These are phyloP conservation scores for Lates japonicus DNA, from an alignment of 2,797 vertebrate species.

Conservation along the genomic window DNA sequence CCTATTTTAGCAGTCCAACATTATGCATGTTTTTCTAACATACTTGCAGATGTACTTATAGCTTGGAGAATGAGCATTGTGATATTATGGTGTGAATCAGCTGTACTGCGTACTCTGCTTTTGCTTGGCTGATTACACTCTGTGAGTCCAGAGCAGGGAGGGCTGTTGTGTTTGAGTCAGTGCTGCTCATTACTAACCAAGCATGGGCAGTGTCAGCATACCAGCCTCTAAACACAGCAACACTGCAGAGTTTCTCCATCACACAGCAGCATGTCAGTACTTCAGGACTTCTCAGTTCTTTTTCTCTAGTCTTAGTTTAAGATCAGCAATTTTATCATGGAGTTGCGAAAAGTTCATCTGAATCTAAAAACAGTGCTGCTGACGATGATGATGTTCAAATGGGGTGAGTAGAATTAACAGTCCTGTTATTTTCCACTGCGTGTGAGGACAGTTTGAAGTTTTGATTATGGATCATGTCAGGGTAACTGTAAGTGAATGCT, in stretches of 20 bases:
- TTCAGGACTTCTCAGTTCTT: constrained; percentile 26
- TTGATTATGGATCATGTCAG: neutral
- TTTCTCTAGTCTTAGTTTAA: neutral
- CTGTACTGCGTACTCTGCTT: constrained; percentile 46
- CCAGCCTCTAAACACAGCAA: constrained; percentile 33
- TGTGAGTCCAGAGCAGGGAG: constrained; percentile 58
- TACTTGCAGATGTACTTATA: no score
- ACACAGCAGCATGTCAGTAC: constrained; percentile 44
- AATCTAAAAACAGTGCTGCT: constrained; percentile 82
- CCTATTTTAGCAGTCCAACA: neutral
- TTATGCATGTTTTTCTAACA: neutral
- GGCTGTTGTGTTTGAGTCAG: constrained; percentile 48
- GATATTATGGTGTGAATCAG: constrained; percentile 62
- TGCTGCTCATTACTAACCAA: constrained; percentile 60
- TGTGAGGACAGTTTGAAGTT: neutral
- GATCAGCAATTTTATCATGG: constrained; percentile 71
- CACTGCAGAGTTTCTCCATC: constrained; percentile 11
- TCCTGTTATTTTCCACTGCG: neutral
- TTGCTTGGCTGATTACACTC: constrained; percentile 74
- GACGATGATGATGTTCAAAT: constrained; percentile 87
- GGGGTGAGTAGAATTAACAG: constrained; percentile 80
- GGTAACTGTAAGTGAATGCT: neutral
- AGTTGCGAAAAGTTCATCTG: constrained; percentile 71
- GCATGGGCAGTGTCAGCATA: constrained; percentile 50
- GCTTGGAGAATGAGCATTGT: neutral